Percentiles rank a stretch among this genome's conserved stretches.
Conservation (phyloP, 2,113 vertebrate genomes). For the Saguinus midas region DNA sequence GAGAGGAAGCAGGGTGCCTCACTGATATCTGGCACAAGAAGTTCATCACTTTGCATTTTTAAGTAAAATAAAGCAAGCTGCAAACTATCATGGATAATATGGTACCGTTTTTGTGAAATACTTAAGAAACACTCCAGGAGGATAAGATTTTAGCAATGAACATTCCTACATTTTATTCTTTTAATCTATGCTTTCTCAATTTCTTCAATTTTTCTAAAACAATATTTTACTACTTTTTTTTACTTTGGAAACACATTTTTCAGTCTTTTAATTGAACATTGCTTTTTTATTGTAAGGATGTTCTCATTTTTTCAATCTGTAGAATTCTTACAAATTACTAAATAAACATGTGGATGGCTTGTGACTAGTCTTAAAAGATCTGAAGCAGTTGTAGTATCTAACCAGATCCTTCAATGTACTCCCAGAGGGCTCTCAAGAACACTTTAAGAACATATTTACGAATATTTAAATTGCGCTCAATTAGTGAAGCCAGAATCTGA, state of each 20-base stretch:
- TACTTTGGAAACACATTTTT: background rate
- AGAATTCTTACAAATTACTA: conserved; percentile 22
- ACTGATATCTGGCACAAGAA: background rate
- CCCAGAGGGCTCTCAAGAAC: background rate
- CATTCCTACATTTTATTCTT: background rate
- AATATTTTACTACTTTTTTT: background rate
- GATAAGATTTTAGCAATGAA: background rate
- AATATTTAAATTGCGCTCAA: background rate
- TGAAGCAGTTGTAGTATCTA: background rate
- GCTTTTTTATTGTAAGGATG: background rate
- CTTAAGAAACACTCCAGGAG: background rate
- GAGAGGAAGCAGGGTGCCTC: background rate
- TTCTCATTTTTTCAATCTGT: background rate
- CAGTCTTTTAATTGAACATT: background rate
- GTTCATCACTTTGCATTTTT: background rate
- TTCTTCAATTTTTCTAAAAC: background rate
- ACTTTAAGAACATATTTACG: background rate
- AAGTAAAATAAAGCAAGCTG: background rate
- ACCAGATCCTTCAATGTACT: background rate
- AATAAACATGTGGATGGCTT: background rate
- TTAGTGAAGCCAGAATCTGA: background rate
- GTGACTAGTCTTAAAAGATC: background rate
- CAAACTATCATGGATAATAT: background rate
- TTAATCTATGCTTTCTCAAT: background rate
- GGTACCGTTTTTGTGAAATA: background rate